Base-by-base conservation (phyloP, 2,888 invertebrate genomes). In the Scaptomyza caliginosa region DNA sequence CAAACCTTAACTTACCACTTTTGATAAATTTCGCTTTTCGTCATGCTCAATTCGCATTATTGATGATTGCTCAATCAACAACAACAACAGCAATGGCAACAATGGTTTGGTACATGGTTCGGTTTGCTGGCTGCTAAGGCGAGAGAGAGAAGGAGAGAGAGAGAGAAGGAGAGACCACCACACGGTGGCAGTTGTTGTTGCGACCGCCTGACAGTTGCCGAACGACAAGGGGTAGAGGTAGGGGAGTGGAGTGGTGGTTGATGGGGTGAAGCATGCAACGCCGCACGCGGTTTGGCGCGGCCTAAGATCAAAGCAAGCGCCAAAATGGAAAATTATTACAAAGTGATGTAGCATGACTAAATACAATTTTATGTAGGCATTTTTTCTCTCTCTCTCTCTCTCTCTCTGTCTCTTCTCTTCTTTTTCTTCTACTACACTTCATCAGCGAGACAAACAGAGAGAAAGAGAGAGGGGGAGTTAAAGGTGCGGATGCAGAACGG, bases 271-370 rank as follows among this genome's bases (percentile, higher is more conserved):
- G 55, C 43, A 56, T 52, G 46, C 72, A 60, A 69, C 86, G 69
- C 51, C 86, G 65, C 80, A 79, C 73, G 74, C 73, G 74, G 80
- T 68, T 68, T 13, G 28, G 50, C 32, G 87, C 83, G 88, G 88
- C 73, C 51, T 42, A 81, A 87, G 78, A 89, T 89, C 90, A 89
- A 89, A 90, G 90, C 73, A 77, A 79, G 81, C 86, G 79, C 84
- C 84, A 84, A 84, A 77, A 83, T 87, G 77, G 77, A 88, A 89
- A 90, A 89, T 90, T 89, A 90, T 90, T 90, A 90, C 90, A 90
- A 90, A 89, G 84, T 90, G 88, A 87, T 90, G 90, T 90, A 89
- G 90, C 91, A 91, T 90, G 90, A 90, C 91, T 90, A 90, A 90
- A 90, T 90, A 90, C 86, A 89, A 90, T 90, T 90, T 90, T 89